Evolutionary conservation across 1,140 invertebrate species (phyloP), one percentile per base, ranked within the genome.

Genomic region (Sycophaga agraensis): DNA sequence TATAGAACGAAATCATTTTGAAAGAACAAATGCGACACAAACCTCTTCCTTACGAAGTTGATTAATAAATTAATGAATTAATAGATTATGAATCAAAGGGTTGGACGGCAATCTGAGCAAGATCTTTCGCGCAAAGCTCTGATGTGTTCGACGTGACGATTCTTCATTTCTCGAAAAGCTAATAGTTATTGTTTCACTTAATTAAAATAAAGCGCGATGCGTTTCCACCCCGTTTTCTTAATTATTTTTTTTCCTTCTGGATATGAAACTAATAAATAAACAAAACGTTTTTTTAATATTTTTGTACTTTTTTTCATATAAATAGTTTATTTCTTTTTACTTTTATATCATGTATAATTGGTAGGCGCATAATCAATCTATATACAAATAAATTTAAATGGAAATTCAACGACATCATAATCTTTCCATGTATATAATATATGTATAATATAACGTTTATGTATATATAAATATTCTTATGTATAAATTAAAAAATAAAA

Each of bases 151-250:
- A 50, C 46, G 50, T 61, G 58, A 43, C 63, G 24, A 35, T 53
- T 43, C 42, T 40, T 39, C 42, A 21, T 48, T 24, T 34, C 26
- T 40, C n/a, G 34, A 14, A 12, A 2, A n/a, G n/a, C n/a, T n/a
- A n/a, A n/a, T n/a, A n/a, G n/a, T n/a, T n/a, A n/a, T n/a, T n/a
- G n/a, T n/a, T n/a, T n/a, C 48, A 28, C 31, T 50, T 50, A 35
- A 35, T 16, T 21, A 14, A 22, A 37, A 12, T 21, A 55, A 42
- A 68, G 73, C 73, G 70, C 73, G 71, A 70, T 72, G 72, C 76
- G 77, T 69, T 71, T 75, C 78, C 76, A 79, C 59, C 75, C 74
- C 72, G 69, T 66, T 58, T 66, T 64, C 46, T 68, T 67, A 60
- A 66, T 43, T 54, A 62, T 70, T 53, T 60, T 35, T 53, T 37